Conservation (phyloP, 2,113 vertebrate genomes). For the Phrynosoma blainvillii region DNA sequence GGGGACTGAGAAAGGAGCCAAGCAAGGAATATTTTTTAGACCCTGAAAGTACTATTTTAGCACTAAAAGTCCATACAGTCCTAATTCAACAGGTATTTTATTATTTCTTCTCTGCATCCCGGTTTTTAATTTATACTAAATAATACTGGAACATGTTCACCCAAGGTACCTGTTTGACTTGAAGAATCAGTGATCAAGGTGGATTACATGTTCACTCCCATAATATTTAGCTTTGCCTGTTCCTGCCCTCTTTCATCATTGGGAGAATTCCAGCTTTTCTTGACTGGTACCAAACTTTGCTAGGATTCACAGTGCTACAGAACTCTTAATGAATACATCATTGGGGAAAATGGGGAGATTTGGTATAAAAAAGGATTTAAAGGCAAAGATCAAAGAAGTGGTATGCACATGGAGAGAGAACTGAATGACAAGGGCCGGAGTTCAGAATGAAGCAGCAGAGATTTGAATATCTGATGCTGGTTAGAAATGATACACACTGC, state of each 20-base stretch:
- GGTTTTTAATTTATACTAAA: not conserved
- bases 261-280: not conserved
- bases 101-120: not conserved
- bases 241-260: conserved; percentile 6
- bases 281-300: not conserved
- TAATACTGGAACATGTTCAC: not conserved
- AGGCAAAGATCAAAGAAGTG: not conserved
- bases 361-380: not conserved
- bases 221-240: not conserved
- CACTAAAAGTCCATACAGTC: not conserved
- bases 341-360: not conserved
- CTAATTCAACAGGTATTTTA: too few species aligned
- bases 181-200: conserved; percentile 25
- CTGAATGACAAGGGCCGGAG: not conserved
- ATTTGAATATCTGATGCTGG: not conserved
- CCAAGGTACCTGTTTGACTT: conserved; percentile 12
- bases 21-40: not conserved
- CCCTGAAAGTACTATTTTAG: not conserved
- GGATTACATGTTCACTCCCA: conserved; percentile 17
- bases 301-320: not conserved
- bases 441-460: not conserved
- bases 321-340: not conserved
- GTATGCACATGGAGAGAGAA: not conserved
- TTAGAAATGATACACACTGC: not conserved
- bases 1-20: not conserved